Conservation (phyloP, 2,113 vertebrate species). For the Sinocyclocheilus rhinocerous region DNA sequence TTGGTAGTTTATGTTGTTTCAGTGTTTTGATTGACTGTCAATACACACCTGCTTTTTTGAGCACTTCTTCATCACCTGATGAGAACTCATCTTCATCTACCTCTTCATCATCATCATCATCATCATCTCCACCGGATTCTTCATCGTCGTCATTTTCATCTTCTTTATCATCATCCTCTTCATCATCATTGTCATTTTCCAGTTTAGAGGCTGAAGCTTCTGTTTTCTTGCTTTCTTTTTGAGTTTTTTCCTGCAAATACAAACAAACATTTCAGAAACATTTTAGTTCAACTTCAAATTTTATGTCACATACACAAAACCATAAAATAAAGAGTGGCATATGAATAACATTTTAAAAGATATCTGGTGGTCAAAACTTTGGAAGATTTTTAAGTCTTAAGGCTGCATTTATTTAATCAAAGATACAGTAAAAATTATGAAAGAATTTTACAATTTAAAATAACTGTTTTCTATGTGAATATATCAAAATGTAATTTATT, state of each 20-base stretch:
- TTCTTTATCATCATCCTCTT: constrained; percentile 41
- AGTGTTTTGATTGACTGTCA: not conserved
- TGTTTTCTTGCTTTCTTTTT: constrained; percentile 53
- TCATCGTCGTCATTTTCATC: constrained; percentile 41
- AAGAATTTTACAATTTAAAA: not conserved
- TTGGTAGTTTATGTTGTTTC: too few species aligned
- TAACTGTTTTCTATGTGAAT: not conserved
- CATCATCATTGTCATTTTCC: constrained; percentile 7
- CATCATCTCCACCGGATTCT: constrained; percentile 53
- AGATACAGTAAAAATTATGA: not conserved
- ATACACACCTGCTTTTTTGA: constrained; percentile 86
- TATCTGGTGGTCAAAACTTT: too few species aligned
- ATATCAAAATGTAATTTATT: not conserved
- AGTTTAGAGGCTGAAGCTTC: constrained; percentile 41
- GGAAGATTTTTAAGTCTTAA: too few species aligned
- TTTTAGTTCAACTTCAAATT: not conserved
- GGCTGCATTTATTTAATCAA: too few species aligned
- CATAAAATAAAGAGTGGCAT: not conserved
- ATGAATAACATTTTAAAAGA: not conserved
- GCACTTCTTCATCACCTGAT: constrained; percentile 83
- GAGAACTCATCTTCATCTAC: constrained; percentile 79
- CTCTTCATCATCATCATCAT: constrained; percentile 17
- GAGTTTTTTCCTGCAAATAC: constrained; percentile 78
- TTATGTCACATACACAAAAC: not conserved
- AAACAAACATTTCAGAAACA: not conserved